These are phyloP conservation scores for Perognathus longimembris DNA, from an alignment of 2,113 vertebrate genomes.

Conservation along the genomic window DNA sequence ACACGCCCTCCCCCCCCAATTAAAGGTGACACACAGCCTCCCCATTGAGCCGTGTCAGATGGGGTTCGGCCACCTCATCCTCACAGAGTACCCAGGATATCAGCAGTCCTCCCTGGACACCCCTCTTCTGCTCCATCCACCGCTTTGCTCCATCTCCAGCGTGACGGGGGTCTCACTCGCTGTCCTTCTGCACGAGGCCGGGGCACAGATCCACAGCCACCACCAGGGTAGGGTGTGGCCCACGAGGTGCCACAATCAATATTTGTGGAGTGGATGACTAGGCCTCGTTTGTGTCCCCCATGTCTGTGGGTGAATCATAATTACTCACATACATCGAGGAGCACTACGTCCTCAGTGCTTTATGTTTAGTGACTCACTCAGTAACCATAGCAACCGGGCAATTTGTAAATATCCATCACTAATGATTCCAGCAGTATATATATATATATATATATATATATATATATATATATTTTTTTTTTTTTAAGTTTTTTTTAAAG, in stretches of 20 bases:
- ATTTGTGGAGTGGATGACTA: slow-evolving; percentile 5
- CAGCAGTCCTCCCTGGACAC: neutral
- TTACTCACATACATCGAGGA: neutral
- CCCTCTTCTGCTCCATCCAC: neutral
- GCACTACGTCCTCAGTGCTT: neutral
- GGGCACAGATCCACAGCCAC: neutral
- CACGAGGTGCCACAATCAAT: neutral
- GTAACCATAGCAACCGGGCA: neutral
- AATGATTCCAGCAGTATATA: neutral
- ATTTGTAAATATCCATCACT: neutral
- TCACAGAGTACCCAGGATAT: too few relatives aligned
- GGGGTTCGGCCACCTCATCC: neutral
- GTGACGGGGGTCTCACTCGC: neutral
- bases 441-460: too few relatives aligned
- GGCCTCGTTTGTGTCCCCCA: neutral
- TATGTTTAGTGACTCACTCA: neutral
- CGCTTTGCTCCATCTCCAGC: neutral
- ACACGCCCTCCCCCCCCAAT: neutral
- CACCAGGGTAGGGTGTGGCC: neutral
- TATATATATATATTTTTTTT: too few relatives aligned
- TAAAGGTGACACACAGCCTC: neutral
- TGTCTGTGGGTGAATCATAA: slow-evolving; percentile 8
- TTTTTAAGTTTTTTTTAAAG: too few relatives aligned
- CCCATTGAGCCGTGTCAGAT: neutral
- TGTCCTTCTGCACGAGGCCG: neutral